phyloP scores from a whole-genome alignment of 2,888 invertebrate genomes.

The Tipula helvola region DNA sequence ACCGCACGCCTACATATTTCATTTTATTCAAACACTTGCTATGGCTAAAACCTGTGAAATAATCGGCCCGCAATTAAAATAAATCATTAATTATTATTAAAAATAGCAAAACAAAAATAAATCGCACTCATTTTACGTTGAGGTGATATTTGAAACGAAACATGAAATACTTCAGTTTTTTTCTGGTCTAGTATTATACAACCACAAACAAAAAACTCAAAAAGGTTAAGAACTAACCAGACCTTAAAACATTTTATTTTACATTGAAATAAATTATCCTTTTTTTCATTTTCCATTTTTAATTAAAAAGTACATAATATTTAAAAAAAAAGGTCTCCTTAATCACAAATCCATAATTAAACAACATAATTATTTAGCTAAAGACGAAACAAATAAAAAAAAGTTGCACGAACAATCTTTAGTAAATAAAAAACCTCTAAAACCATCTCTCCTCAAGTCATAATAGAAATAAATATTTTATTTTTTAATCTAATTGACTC shows the following conservation, averaged over 20 bases:
- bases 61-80: neutral
- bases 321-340: neutral
- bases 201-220: neutral
- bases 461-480: neutral
- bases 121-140: neutral
- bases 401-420: neutral
- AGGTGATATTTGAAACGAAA: neutral
- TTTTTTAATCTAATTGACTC: neutral
- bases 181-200: neutral
- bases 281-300: neutral
- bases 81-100: neutral
- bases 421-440: no score
- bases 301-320: neutral
- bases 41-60: neutral
- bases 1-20: no score
- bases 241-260: neutral
- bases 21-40: no score
- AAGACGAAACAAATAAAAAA: neutral
- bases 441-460: no score
- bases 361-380: neutral
- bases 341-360: neutral
- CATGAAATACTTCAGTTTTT: neutral
- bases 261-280: neutral
- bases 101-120: neutral
- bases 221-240: neutral